Evolutionary conservation across 2,888 invertebrate species (phyloP), one percentile per base, ranked within the genome.

Genomic region (Xestia ashworthii): DNA sequence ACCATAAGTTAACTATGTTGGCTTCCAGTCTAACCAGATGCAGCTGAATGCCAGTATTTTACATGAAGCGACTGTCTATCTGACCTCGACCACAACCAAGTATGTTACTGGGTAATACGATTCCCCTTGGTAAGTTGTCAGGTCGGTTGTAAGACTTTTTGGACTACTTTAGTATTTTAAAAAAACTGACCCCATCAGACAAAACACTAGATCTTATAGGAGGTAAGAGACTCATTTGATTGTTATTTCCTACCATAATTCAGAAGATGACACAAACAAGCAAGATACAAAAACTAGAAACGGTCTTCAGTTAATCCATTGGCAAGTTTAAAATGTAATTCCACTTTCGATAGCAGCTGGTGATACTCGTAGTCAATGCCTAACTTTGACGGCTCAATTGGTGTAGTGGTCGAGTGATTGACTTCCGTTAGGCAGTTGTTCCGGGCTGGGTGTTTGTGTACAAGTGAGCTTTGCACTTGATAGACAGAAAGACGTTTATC

Each of bases 391-490:
- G 14, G 11, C 76, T 64, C n/a, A 19, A 64, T 55, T 55, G n/a
- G 64, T 53, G 19, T 46, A 76, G 64, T 38, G 53, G 22, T 64
- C 25, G 44, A 32, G 44, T 64, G 62, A 53, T 32, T 75, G 75
- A 75, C 32, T 75, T 64, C 75, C 53, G 64, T 64, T 75, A 44
- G 32, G 11, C 16, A 53, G 74, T 44, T n/a, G n/a, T 64, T 62
- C 75, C 50, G 50, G 32, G 11, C 44, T 9, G 44, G 50, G n/a
- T 75, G 38, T 53, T 75, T 64, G n/a, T 75, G 32, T 32, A 32
- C n/a, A 44, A 62, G 32, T 32, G n/a, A 44, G 22, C 19, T 16
- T 16, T 25, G 12, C 19, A 11, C 12, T n/a, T 5, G n/a, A 32
- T 16, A 32, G 1, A 71, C 22, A 64, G 32, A 38, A 22, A 16